Evolutionary conservation across 2,888 invertebrate species (phyloP), one percentile per base, ranked within the genome.

Genomic region (Chironomus riparius): DNA sequence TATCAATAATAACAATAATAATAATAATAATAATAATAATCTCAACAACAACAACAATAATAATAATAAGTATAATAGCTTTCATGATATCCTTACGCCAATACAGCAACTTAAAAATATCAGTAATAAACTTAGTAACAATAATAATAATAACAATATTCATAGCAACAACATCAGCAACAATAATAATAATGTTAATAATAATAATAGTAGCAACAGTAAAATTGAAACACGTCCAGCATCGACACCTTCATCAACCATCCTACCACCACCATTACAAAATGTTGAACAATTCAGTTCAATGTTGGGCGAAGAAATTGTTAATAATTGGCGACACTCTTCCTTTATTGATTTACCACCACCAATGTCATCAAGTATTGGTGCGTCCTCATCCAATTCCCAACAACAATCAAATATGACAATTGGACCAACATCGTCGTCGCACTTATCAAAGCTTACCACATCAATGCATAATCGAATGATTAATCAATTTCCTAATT

Each of bases 241-340:
- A 18, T 70, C 56, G 47, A 68, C 82, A 83, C 80, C 83, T 28
- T 74, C 74, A 18, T 74, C 74, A 13, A 15, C n/a, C 18, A 15
- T 85, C 78, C 85, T 86, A 79, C 86, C 87, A 76, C 86, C 86
- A 71, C 86, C 87, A 78, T 86, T 89, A 80, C 88, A 89, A 83
- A 89, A 88, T 84, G 89, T 90, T 80, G 90, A 90, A 82, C 86
- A 88, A 80, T 90, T 91, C 86, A 91, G 91, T 85, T 88, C 89
- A 79, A 86, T 90, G 82, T 87, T 92, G 82, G 93, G 93, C 84
- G 92, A 92, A 84, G 92, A 93, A 84, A 90, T 93, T 83, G 93
- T 93, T 83, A 89, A 89, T 80, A 89, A 90, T 83, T 91, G 91
- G 90, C 88, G 91, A 82, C 88, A 90, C 80, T 89, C 89, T 80